Conservation (phyloP, 2,113 vertebrate genomes). For the Girardinichthys multiradiatus region DNA sequence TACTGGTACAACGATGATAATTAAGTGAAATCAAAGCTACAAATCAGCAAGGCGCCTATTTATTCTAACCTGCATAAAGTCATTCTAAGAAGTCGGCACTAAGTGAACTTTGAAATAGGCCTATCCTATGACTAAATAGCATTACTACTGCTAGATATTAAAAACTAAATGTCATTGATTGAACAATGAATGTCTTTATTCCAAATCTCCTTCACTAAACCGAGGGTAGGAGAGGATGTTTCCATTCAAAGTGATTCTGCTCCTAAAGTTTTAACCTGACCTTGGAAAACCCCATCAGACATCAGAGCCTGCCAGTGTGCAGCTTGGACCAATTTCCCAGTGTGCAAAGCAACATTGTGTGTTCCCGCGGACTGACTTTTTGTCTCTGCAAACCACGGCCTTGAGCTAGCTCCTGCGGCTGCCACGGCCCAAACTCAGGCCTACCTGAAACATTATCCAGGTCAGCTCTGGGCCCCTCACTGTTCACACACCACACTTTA, state of each 20-base stretch:
- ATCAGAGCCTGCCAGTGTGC: slow-evolving; percentile 60
- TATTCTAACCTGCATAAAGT: slow-evolving; percentile 14
- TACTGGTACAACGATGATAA: too few species aligned
- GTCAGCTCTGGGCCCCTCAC: slow-evolving; percentile 69
- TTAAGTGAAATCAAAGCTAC: background rate
- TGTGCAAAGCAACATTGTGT: slow-evolving; percentile 53
- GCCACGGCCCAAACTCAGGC: slow-evolving; percentile 46
- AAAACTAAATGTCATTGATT: slow-evolving; percentile 60
- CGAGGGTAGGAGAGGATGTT: slow-evolving; percentile 56
- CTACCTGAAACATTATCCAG: slow-evolving; percentile 78
- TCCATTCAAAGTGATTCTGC: slow-evolving; percentile 41
- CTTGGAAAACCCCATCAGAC: slow-evolving; percentile 71
- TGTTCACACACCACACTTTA: slow-evolving; percentile 75
- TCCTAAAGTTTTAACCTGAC: slow-evolving; percentile 52
- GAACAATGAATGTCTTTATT: slow-evolving; percentile 62
- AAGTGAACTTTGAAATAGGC: slow-evolving; percentile 21
- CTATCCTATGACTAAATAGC: slow-evolving; percentile 21
- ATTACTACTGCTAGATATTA: slow-evolving; percentile 32
- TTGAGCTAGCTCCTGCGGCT: slow-evolving; percentile 66
- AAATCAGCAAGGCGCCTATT: slow-evolving; percentile 17
- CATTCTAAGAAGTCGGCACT: slow-evolving; percentile 25
- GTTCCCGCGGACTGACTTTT: slow-evolving; percentile 60
- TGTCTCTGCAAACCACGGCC: slow-evolving; percentile 67
- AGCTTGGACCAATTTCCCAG: slow-evolving; percentile 56
- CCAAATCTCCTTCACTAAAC: slow-evolving; percentile 34